Evolutionary conservation across 2,888 invertebrate species (phyloP).

Genomic region (Spodoptera littoralis): DNA sequence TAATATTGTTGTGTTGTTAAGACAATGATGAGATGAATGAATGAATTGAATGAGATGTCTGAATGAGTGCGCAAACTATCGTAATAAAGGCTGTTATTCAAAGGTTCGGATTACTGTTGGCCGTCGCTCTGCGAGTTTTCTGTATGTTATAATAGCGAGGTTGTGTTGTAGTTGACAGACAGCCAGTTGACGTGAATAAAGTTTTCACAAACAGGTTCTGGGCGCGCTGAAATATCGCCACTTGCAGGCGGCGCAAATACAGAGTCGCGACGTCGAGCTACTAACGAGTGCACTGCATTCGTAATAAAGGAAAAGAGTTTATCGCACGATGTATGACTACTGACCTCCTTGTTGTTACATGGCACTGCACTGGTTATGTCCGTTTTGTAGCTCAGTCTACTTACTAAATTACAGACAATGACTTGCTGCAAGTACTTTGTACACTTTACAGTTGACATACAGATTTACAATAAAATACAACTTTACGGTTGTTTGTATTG

Average conservation of each 20-base stretch:
- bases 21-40: conserved; percentile 33
- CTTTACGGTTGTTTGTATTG: too few relatives aligned
- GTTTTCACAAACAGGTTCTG: conserved; percentile 77
- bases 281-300: conserved; percentile 62
- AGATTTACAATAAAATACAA: too few relatives aligned
- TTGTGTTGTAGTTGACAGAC: conserved; percentile 73
- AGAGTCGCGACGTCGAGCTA: conserved; percentile 65
- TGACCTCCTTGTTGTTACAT: conserved; percentile 39
- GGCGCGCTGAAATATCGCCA: conserved; percentile 77
- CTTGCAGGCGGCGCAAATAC: conserved; percentile 78
- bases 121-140: conserved; percentile 58
- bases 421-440: neutral
- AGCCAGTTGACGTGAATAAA: conserved; percentile 76
- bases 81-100: conserved; percentile 55
- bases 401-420: conserved; percentile 25
- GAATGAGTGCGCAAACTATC: conserved; percentile 54
- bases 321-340: conserved; percentile 59
- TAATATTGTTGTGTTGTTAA: conserved; percentile 35
- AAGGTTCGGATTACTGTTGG: conserved; percentile 50
- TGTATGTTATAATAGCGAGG: conserved; percentile 64
- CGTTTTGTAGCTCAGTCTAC: conserved; percentile 13
- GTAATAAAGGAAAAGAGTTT: conserved; percentile 64
- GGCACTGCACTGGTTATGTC: conserved; percentile 34
- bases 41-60: conserved; percentile 45
- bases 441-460: neutral